Conservation (phyloP, 2,797 vertebrate genomes). For the Syngnathus rostellatus region DNA sequence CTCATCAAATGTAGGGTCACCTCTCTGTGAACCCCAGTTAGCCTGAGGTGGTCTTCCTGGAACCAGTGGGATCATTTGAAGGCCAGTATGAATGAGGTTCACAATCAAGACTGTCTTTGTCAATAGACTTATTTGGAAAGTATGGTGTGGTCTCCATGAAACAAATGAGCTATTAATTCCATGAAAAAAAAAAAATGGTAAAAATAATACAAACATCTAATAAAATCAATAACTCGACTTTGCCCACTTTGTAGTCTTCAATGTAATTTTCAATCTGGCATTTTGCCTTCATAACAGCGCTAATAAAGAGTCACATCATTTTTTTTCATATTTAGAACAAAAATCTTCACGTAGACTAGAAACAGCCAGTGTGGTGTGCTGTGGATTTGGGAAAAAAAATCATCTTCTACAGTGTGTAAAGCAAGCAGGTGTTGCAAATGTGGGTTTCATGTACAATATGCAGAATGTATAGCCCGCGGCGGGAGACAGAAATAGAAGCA, state of each 20-base stretch:
- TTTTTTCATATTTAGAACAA: neutral
- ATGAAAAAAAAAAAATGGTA: neutral
- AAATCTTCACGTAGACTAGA: neutral
- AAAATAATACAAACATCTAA: too few relatives aligned
- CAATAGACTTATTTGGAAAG: neutral
- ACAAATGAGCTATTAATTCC: neutral
- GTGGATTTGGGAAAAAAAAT: neutral
- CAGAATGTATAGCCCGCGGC: slow-evolving; percentile 61
- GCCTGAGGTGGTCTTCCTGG: slow-evolving; percentile 22
- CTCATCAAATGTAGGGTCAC: slow-evolving; percentile 26
- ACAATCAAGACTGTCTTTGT: neutral
- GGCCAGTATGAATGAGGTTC: slow-evolving; percentile 33
- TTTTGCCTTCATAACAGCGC: neutral
- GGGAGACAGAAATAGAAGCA: slow-evolving; percentile 63
- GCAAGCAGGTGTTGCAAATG: slow-evolving; percentile 60
- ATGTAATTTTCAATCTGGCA: neutral
- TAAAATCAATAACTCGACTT: too few relatives aligned
- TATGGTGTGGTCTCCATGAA: neutral
- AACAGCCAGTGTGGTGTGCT: neutral
- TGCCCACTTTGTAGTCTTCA: neutral
- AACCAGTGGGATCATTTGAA: slow-evolving; percentile 26
- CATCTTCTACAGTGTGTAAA: slow-evolving; percentile 29
- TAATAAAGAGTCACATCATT: neutral
- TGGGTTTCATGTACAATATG: slow-evolving; percentile 56
- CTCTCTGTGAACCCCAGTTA: slow-evolving; percentile 35